Percentiles rank a stretch among this genome's conserved stretches.
These are phyloP conservation scores for Spea bombifrons DNA, from an alignment of 2,113 vertebrate species.

Conservation along the genomic window DNA sequence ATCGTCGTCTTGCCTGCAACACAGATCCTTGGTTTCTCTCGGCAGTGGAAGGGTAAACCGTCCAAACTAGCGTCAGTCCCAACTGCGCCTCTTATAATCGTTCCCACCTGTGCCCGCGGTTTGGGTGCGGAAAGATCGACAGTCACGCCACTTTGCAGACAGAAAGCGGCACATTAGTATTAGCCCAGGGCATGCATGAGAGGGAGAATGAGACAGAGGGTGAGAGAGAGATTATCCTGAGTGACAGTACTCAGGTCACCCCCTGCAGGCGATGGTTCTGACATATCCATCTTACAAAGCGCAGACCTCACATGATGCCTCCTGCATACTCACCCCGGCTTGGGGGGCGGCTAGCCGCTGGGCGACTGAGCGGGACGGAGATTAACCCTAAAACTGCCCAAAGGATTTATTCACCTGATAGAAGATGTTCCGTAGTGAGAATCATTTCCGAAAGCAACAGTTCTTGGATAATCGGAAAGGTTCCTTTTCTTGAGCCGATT, in stretches of 20 bases:
- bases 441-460: neutral
- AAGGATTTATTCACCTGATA: no score
- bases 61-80: neutral
- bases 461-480: neutral
- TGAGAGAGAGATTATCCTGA: conserved; percentile 39
- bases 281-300: conserved; percentile 38
- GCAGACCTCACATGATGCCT: conserved; percentile 41
- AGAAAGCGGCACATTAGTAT: conserved; percentile 18
- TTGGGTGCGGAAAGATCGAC: conserved; percentile 5
- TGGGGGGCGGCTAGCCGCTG: conserved; percentile 9
- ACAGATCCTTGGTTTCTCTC: neutral
- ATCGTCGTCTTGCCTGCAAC: no score
- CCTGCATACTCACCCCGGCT: conserved; percentile 25
- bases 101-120: conserved; percentile 34
- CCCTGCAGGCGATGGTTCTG: conserved; percentile 19
- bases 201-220: conserved; percentile 34
- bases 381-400: conserved; percentile 19
- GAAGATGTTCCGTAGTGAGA: no score
- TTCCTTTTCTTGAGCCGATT: neutral
- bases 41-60: neutral
- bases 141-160: conserved; percentile 30
- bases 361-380: neutral
- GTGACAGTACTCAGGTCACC: conserved; percentile 33
- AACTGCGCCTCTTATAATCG: conserved; percentile 9
- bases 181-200: conserved; percentile 26